phyloP scores from a whole-genome alignment of 2,113 vertebrate genomes.

The Rhineura floridana region DNA sequence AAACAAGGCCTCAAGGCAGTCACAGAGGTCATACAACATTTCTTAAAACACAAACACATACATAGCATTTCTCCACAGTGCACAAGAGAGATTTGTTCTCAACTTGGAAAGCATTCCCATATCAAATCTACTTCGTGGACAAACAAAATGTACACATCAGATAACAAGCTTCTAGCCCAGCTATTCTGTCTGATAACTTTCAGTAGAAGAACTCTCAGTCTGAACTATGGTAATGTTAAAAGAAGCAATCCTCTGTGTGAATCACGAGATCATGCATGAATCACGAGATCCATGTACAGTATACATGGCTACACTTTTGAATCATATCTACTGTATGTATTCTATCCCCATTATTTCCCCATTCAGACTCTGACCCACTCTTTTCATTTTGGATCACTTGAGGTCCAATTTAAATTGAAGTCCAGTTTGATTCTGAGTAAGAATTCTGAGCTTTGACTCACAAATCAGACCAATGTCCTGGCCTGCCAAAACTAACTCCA shows the following conservation, averaged over 20 bases:
- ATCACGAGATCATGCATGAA: background rate
- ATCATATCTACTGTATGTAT: background rate
- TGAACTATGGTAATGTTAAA: background rate
- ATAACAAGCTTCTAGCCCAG: too few relatives aligned
- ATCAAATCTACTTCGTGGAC: too few relatives aligned
- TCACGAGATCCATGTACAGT: accelerated
- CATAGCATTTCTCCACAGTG: too few relatives aligned
- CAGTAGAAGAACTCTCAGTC: too few relatives aligned
- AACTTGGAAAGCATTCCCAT: too few relatives aligned
- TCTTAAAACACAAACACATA: too few relatives aligned
- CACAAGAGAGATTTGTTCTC: too few relatives aligned
- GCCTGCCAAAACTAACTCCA: background rate
- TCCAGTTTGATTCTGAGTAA: background rate
- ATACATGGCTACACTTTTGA: too few relatives aligned
- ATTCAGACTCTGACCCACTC: background rate
- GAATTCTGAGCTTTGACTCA: background rate
- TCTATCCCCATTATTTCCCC: background rate
- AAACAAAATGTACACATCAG: too few relatives aligned
- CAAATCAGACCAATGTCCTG: background rate
- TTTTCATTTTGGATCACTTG: background rate
- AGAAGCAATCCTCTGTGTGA: background rate
- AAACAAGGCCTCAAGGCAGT: too few relatives aligned
- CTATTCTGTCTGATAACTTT: too few relatives aligned
- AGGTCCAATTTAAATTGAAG: background rate
- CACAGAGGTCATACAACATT: too few relatives aligned